Conservation (phyloP, 2,888 invertebrate genomes). For the Lydus trimaculatus region DNA sequence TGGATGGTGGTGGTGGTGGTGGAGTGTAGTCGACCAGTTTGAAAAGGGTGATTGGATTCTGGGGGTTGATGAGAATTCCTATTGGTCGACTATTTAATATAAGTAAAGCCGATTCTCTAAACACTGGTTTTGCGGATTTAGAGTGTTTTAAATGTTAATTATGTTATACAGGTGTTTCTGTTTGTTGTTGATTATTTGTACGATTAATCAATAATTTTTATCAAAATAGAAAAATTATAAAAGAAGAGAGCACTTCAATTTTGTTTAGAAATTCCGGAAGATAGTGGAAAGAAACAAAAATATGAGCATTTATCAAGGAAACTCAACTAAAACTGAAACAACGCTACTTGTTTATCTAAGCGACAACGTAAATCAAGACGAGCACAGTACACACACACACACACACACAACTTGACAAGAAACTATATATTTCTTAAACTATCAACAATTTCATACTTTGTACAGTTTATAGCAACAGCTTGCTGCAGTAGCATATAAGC, state of each 20-base stretch:
- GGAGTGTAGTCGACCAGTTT: constrained; percentile 41
- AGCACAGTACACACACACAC: too few relatives aligned
- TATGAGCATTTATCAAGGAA: not conserved
- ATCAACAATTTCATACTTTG: not conserved
- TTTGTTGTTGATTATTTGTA: not conserved
- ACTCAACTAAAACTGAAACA: not conserved
- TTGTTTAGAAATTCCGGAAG: not conserved
- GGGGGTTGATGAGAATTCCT: constrained; percentile 20
- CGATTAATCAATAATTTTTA: not conserved
- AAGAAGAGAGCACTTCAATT: not conserved
- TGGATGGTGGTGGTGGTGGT: too few relatives aligned
- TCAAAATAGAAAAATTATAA: not conserved
- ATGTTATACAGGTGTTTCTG: constrained; percentile 34
- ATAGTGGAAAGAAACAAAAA: not conserved
- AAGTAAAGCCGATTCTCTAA: constrained; percentile 45
- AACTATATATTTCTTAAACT: not conserved
- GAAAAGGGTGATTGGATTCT: constrained; percentile 14
- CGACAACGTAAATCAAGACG: not conserved
- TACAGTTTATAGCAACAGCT: not conserved
- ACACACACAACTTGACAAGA: not conserved
- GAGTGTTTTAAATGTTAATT: constrained; percentile 48
- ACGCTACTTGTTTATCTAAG: constrained; percentile 1
- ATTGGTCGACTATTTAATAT: constrained; percentile 39
- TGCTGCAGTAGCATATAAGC: too few relatives aligned
- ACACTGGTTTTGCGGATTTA: constrained; percentile 45